Evolutionary conservation across 1,140 invertebrate species (phyloP), one percentile per base, ranked within the genome.

Genomic region (Thaumetopoea pityocampa): DNA sequence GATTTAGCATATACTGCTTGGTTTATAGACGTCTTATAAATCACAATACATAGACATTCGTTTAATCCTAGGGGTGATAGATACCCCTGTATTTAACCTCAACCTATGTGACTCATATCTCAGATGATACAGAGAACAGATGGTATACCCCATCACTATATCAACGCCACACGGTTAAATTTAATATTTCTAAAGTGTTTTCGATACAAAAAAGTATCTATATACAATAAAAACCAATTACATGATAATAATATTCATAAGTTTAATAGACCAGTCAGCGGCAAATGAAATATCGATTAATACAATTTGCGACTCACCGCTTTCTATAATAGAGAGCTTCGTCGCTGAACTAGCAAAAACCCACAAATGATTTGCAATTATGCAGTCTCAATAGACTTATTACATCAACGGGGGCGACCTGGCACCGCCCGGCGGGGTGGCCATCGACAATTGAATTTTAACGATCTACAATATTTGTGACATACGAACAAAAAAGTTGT

Each of bases 331-430:
- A 37, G 49, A 57, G 50, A 38, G 46, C 37, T 47, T 41, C 36
- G 8, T 27, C 37, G 43, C 32, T 29, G 36, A 19, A 43, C 37
- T 57, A 52, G 45, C 59, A 70, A 73, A 70, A 76, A 70, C 66
- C 77, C 78, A 54, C 74, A 79, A 82, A 82, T 82, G 78, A 78
- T 76, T 78, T 67, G 74, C 78, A 82, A 82, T 82, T 82, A 82
- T 77, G 71, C 66, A 74, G 67, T 67, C 60, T 73, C 71, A 72
- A 82, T 79, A 52, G 74, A 79, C 62, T 76, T 79, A 79, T 82
- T 78, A 81, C 68, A 74, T 67, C 60, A 52, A 61, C 64, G 65
- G 59, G 63, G 62, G 69, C 59, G 57, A 46, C 43, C 34, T 43
- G 11, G 34, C 34, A 12, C 26, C 6, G 57, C 59, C 51, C 70